Percentiles rank a stretch among this genome's conserved stretches.
Evolutionary conservation across 2,113 vertebrate genomes (phyloP).

Genomic region (Oreotrochilus melanogaster): DNA sequence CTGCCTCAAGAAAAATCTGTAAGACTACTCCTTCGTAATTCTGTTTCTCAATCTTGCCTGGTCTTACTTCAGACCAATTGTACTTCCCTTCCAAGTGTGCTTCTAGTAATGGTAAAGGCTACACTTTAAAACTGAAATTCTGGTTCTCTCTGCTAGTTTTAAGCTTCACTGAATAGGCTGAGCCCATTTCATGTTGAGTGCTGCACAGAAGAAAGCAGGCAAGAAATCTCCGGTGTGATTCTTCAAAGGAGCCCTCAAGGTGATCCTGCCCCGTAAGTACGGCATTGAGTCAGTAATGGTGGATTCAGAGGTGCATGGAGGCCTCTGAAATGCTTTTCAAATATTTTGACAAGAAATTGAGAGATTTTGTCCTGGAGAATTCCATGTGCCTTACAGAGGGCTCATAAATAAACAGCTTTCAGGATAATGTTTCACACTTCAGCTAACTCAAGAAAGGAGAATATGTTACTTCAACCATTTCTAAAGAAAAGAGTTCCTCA

Average conservation of each 20-base stretch:
- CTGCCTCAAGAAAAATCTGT: not conserved
- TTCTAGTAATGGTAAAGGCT: not conserved
- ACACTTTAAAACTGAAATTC: not conserved
- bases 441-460: slow-evolving; percentile 18
- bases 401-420: slow-evolving; percentile 53
- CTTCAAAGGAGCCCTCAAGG: not conserved
- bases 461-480: not conserved
- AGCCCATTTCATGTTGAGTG: not conserved
- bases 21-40: not conserved
- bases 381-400: not conserved
- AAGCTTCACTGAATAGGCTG: not conserved
- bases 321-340: slow-evolving; percentile 54
- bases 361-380: slow-evolving; percentile 50
- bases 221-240: not conserved
- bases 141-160: not conserved
- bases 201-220: not conserved
- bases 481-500: not conserved
- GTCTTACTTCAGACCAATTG: not conserved
- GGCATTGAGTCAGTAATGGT: not conserved
- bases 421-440: slow-evolving; percentile 51
- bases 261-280: not conserved
- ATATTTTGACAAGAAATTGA: slow-evolving; percentile 40
- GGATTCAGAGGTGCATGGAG: slow-evolving; percentile 9
- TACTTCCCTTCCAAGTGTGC: not conserved
- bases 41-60: not conserved